Base-by-base conservation (phyloP, 2,797 vertebrate species). In the Micrastur ruficollis region DNA sequence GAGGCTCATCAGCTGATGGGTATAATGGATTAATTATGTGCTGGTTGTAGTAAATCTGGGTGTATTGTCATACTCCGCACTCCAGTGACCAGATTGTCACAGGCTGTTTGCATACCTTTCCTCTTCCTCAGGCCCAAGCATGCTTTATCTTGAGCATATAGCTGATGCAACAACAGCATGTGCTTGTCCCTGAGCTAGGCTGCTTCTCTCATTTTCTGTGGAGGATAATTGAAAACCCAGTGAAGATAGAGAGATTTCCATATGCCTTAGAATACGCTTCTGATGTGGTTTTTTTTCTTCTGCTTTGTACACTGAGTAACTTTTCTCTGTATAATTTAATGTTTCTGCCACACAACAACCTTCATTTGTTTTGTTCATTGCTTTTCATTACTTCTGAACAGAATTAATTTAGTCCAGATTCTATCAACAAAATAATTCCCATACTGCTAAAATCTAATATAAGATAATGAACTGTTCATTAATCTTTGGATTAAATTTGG, bases 81-180 rank as follows among this genome's bases (percentile, higher is more conserved):
- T 96, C 79, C 58, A 40, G 78, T 75, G 89, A 80, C 93, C 94
- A 97, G 95, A 94, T 89, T 95, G 90, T 68, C 90, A 89, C 89
- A 93, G 86, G 15, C 71, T 78, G 71, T 87, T 95, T 85, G 81
- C 67, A 94, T 89, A 85, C 89, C 22, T 89, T 87, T 76, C 49
- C 40, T 93, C 71, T 87, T 95, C 61, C 61, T 74, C 61, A 47
- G 40, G 36, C 59, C 47, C 59, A 66, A 47, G 34, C 26, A 72
- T 55, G 63, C 23, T 95, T 95, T 72, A 73, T 67, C 86, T 72
- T 90, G 61, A 86, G 65, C 42, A 66, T 21, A 80, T 20, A 82
- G 67, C 46, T 76, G 74, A 66, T 68, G 66, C 50, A 89, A 75
- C 75, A 80, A 23, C 46, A 84, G 14, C 8, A 52, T 62, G 25